Evolutionary conservation across 1,140 invertebrate genomes (phyloP).

Genomic region (Anadara kagoshimensis): DNA sequence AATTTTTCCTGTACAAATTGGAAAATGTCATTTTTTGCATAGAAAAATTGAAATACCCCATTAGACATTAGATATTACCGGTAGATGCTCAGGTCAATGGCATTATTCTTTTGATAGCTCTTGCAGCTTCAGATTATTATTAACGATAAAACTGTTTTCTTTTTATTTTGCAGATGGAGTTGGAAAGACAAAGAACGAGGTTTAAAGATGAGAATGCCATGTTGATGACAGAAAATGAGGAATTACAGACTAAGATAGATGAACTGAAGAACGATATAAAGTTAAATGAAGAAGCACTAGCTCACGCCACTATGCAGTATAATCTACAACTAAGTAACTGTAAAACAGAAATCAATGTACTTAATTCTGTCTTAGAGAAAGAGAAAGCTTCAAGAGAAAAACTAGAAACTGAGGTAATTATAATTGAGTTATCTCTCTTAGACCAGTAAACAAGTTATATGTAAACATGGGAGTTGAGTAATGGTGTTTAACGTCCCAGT

Average conservation of each 20-base stretch:
- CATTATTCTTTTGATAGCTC: no score
- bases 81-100: no score
- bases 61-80: no score
- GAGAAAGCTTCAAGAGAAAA: conserved; percentile 59
- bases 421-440: no score
- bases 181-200: conserved; percentile 60
- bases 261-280: conserved; percentile 66
- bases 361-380: conserved; percentile 54
- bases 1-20: no score
- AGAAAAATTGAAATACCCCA: no score
- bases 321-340: conserved; percentile 57
- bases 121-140: no score
- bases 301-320: conserved; percentile 63
- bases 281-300: conserved; percentile 67
- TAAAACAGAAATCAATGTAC: conserved; percentile 49
- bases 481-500: no score
- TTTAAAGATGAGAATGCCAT: conserved; percentile 60
- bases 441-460: no score
- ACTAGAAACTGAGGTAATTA: conserved; percentile 61
- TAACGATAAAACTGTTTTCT: background rate
- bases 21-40: no score
- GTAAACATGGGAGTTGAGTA: no score
- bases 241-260: conserved; percentile 59
- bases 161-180: conserved; percentile 57
- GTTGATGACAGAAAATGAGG: conserved; percentile 62